Percentiles rank a stretch among this genome's conserved stretches.
Evolutionary conservation across 2,888 invertebrate genomes (phyloP).

Genomic region (Agriopis leucophaearia): DNA sequence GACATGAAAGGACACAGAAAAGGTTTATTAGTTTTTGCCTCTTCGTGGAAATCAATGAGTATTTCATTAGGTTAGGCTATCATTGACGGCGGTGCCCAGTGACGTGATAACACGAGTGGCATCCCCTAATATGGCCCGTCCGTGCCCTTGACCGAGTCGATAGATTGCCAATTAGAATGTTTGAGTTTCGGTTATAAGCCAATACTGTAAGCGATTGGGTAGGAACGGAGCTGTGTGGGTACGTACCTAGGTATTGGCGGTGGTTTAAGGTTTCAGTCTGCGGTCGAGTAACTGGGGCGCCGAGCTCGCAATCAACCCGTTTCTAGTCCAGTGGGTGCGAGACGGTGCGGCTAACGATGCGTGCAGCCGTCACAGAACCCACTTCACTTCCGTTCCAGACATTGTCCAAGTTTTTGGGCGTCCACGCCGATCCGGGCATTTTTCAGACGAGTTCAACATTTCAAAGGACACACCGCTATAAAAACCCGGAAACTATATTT

Average conservation of each 20-base stretch:
- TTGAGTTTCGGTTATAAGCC: constrained; percentile 44
- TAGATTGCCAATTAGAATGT: constrained; percentile 40
- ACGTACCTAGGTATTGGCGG: constrained; percentile 50
- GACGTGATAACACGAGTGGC: constrained; percentile 32
- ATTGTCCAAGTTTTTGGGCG: constrained; percentile 26
- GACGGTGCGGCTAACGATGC: constrained; percentile 38
- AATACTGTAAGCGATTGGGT: constrained; percentile 53
- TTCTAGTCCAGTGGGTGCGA: constrained; percentile 59
- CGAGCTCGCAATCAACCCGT: constrained; percentile 62
- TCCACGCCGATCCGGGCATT: not conserved
- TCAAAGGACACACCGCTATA: constrained; percentile 10
- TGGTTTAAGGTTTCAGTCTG: constrained; percentile 72
- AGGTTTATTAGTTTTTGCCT: constrained; percentile 15
- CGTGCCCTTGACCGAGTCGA: constrained; percentile 38
- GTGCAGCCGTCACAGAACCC: constrained; percentile 28
- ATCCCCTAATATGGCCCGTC: constrained; percentile 26
- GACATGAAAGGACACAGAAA: constrained; percentile 11
- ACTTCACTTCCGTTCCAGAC: constrained; percentile 26
- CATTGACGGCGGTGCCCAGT: constrained; percentile 17
- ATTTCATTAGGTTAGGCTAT: constrained; percentile 22
- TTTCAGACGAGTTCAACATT: constrained; percentile 19
- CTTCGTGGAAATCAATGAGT: constrained; percentile 28
- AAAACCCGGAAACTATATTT: constrained; percentile 27
- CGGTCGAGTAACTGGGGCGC: constrained; percentile 73
- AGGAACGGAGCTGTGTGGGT: constrained; percentile 56